A percentile compares a stretch with the other conserved stretches of the same genome.
Evolutionary conservation across 1,140 invertebrate species (phyloP).

Genomic region (Neuroterus valhalla): DNA sequence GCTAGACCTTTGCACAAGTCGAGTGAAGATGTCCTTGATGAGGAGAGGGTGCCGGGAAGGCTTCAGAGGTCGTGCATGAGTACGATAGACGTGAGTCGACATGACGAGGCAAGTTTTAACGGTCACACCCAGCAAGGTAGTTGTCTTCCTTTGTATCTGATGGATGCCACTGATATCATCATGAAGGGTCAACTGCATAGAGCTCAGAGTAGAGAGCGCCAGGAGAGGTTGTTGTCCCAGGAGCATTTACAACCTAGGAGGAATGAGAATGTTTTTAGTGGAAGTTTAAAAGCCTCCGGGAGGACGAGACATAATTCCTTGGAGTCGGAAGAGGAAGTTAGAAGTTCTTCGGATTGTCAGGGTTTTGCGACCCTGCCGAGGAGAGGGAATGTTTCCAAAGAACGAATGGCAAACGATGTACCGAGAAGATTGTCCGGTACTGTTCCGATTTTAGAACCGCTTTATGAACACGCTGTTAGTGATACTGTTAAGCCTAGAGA

Average conservation of each 20-base stretch:
- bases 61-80: conserved; percentile 52
- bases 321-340: conserved; percentile 47
- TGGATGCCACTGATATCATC: conserved; percentile 69
- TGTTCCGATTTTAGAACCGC: conserved; percentile 67
- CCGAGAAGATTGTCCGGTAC: conserved; percentile 65
- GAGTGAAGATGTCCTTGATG: conserved; percentile 64
- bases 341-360: conserved; percentile 1
- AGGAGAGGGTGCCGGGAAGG: conserved; percentile 44
- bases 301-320: conserved; percentile 60
- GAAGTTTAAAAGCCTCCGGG: conserved; percentile 30
- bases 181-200: conserved; percentile 50
- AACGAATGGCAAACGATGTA: conserved; percentile 49
- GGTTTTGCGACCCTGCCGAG: conserved; percentile 66
- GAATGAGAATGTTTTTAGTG: conserved; percentile 4
- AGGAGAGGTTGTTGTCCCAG: conserved; percentile 1
- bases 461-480: conserved; percentile 72
- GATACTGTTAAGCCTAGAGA: conserved; percentile 65
- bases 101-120: conserved; percentile 2
- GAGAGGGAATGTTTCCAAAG: conserved; percentile 46
- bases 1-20: conserved; percentile 62
- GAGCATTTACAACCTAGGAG: not conserved
- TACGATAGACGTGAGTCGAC: conserved; percentile 50
- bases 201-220: conserved; percentile 21
- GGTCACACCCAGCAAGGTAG: conserved; percentile 11
- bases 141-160: conserved; percentile 40